These are phyloP conservation scores for Mystacornis crossleyi DNA, from an alignment of 2,113 vertebrate genomes.

Conservation along the genomic window DNA sequence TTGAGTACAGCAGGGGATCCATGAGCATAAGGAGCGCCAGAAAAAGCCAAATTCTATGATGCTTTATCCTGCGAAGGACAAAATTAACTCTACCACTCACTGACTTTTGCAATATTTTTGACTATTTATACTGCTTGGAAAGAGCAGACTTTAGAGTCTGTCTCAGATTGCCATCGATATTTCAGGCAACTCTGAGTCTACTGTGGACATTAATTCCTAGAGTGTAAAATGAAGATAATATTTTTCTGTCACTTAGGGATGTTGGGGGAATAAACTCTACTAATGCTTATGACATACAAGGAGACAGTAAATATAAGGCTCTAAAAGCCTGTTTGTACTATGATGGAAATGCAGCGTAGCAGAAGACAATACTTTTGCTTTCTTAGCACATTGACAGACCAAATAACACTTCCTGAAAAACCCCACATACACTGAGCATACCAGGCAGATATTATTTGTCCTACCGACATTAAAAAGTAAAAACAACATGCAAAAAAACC, in stretches of 20 bases:
- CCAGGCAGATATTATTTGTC: background rate
- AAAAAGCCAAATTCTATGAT: background rate
- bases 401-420: background rate
- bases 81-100: background rate
- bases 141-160: background rate
- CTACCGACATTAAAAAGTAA: background rate
- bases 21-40: background rate
- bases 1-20: background rate
- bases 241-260: background rate
- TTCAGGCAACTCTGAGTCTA: background rate
- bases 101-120: background rate
- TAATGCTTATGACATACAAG: background rate
- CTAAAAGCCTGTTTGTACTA: background rate
- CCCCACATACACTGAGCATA: background rate
- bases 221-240: background rate
- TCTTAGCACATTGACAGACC: background rate
- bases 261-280: background rate
- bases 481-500: background rate
- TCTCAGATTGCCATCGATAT: background rate
- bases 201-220: background rate
- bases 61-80: background rate
- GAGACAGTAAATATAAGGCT: background rate
- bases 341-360: background rate
- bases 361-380: slow-evolving; percentile 20
- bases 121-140: background rate